A percentile compares a stretch with the other conserved stretches of the same genome.
Conservation (phyloP, 2,113 vertebrate species). For the Phasianus colchicus region DNA sequence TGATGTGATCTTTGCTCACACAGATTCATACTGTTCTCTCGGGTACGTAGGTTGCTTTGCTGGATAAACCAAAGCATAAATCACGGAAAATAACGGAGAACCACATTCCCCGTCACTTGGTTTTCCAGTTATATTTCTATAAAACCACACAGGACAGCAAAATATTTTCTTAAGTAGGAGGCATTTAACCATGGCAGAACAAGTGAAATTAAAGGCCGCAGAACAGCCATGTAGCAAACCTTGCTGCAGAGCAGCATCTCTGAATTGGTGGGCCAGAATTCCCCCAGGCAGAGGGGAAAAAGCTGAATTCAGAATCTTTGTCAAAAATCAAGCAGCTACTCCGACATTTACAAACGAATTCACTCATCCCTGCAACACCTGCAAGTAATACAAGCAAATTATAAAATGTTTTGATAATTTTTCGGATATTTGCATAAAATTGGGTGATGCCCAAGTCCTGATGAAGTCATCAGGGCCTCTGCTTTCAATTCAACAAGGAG, state of each 20-base stretch:
- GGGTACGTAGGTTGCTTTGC: neutral
- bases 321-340: neutral
- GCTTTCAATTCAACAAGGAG: neutral
- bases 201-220: neutral
- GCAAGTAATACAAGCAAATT: neutral
- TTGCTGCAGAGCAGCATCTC: neutral
- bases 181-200: neutral
- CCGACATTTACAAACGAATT: neutral
- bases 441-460: neutral
- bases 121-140: neutral
- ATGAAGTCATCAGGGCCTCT: neutral
- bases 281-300: neutral
- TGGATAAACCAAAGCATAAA: neutral
- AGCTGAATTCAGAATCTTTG: neutral
- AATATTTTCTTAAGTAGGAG: conserved; percentile 39
- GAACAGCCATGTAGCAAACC: neutral
- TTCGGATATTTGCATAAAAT: neutral
- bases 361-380: neutral
- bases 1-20: neutral
- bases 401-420: neutral
- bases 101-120: neutral
- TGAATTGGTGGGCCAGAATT: neutral
- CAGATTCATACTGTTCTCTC: neutral
- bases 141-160: conserved; percentile 9
- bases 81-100: neutral